A percentile compares a stretch with the other conserved stretches of the same genome.
phyloP scores from a whole-genome alignment of 2,113 vertebrate species.

The Pterocles gutturalis region DNA sequence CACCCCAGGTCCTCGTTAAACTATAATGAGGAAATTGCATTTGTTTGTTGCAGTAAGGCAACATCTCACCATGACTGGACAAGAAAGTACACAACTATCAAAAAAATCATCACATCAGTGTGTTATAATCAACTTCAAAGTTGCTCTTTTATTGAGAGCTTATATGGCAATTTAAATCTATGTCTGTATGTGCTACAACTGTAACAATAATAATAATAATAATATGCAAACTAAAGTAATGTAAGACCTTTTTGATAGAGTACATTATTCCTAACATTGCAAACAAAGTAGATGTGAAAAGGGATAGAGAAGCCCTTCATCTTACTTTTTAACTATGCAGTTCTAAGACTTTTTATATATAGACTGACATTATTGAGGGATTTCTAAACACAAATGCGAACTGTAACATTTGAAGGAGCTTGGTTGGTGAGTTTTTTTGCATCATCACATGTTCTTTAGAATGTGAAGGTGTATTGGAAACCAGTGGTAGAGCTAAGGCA shows the following conservation, averaged over 20 bases:
- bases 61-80: not conserved
- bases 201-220: not conserved
- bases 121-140: not conserved
- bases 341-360: not conserved
- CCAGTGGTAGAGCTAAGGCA: not conserved
- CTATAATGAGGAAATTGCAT: not conserved
- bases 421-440: fast-evolving
- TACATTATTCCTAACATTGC: not conserved
- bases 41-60: not conserved
- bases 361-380: not conserved
- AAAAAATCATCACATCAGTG: not conserved
- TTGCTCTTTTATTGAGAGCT: not conserved
- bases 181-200: not conserved
- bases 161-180: not conserved
- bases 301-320: fast-evolving
- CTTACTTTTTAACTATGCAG: not conserved
- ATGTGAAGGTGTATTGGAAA: not conserved
- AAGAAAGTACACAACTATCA: fast-evolving
- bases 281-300: not conserved
- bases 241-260: not conserved
- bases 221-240: not conserved
- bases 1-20: not conserved
- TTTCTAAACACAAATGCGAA: not conserved
- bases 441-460: not conserved
- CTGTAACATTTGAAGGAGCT: not conserved